phyloP scores from a whole-genome alignment of 2,113 vertebrate genomes.

The Thamnophis sirtalis region DNA sequence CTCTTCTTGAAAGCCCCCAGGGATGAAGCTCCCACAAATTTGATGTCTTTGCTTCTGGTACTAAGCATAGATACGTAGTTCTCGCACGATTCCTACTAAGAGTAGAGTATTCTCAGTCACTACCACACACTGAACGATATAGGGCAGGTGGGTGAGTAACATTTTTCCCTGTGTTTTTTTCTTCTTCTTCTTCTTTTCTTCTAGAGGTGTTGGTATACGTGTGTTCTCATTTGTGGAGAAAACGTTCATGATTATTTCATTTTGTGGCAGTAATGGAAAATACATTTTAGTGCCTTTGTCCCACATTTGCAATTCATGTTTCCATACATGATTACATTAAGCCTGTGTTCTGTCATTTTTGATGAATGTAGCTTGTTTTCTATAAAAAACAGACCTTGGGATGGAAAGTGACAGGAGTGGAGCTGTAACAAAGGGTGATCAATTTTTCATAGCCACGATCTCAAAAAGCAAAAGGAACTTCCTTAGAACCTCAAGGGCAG shows the following conservation, averaged over 20 bases:
- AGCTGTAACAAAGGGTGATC: slow-evolving; percentile 88
- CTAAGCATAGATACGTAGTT: background rate
- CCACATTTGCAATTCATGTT: slow-evolving; percentile 97
- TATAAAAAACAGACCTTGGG: slow-evolving; percentile 86
- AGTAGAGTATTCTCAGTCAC: background rate
- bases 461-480: slow-evolving; percentile 55
- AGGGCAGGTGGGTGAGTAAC: background rate
- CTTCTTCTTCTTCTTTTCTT: no score
- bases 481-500: slow-evolving; percentile 35
- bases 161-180: background rate
- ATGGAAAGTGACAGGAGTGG: slow-evolving; percentile 93
- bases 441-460: slow-evolving; percentile 81
- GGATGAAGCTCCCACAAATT: no score
- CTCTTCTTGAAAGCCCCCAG: no score
- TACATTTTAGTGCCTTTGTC: slow-evolving; percentile 72
- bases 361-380: slow-evolving; percentile 96
- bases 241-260: slow-evolving; percentile 95
- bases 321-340: slow-evolving; percentile 93
- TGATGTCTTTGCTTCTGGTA: background rate
- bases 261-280: slow-evolving; percentile 87
- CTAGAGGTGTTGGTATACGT: slow-evolving; percentile 64
- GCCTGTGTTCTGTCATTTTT: slow-evolving; percentile 93
- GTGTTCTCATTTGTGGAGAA: slow-evolving; percentile 69
- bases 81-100: slow-evolving; percentile 3
- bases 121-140: slow-evolving; percentile 34